Evolutionary conservation across 2,113 vertebrate species (phyloP), one percentile per base, ranked within the genome.

Genomic region (Tamias sibiricus): DNA sequence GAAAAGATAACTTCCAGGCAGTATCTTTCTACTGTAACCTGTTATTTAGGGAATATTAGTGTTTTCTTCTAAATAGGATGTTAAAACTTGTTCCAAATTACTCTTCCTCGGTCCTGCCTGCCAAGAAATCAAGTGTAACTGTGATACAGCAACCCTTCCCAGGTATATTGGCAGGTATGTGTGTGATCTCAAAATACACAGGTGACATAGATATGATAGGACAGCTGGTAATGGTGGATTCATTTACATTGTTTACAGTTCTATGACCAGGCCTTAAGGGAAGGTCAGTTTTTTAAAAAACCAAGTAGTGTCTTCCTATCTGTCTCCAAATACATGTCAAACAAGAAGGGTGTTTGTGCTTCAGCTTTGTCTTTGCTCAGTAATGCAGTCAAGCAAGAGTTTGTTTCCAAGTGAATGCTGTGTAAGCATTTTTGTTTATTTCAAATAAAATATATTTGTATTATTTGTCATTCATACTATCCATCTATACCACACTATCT

Each of bases 401-500:
- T 92, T 96, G 83, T 97, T 96, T 97, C 90, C 82, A 94, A 90
- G 86, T 94, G 95, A 97, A 89, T 97, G 94, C 93, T 96, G 74
- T 97, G 94, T 97, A 97, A 94, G 94, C 96, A 84, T 96, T 97
- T 95, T 98, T 95, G 97, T 97, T 98, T 96, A 97, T 98, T 97
- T 97, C 96, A 95, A 98, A 98, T 97, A 97, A 98, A 97, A 93
- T 96, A n/a, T 93, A 96, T 98, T 98, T 98, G 98, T 98, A 97
- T 97, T 97, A 98, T 98, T 97, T 98, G 97, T 97, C 98, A 97
- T 98, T 95, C 92, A 94, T 97, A 94, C 82, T 97, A 96, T 97
- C 91, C 97, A 4, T 95, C 95, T 96, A 62, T 96, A 92, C 90
- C 77, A 69, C 90, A 96, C 93, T 96, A 88, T 79, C 95, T 90